Evolutionary conservation across 2,797 vertebrate species (phyloP).

Genomic region (Tadarida brasiliensis): DNA sequence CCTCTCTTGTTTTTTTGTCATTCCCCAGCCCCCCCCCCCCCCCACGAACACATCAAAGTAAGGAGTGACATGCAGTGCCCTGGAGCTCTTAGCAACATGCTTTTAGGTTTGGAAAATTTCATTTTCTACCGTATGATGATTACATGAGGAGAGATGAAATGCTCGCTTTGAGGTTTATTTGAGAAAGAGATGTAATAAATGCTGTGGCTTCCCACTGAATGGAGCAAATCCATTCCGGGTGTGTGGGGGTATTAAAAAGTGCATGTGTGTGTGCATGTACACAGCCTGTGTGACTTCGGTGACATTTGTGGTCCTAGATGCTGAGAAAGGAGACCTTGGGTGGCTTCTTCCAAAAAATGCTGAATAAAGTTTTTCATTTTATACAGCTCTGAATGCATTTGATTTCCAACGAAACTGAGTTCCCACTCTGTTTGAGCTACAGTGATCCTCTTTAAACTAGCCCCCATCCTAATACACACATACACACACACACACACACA

Average conservation of each 20-base stretch:
- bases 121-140: constrained; percentile 89
- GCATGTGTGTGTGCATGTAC: constrained; percentile 69
- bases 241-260: constrained; percentile 72
- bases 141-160: constrained; percentile 88
- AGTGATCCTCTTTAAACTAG: constrained; percentile 30
- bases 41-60: constrained; percentile 87
- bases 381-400: constrained; percentile 68
- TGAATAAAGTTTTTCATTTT: constrained; percentile 80
- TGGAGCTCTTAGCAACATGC: constrained; percentile 88
- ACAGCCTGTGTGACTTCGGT: constrained; percentile 55
- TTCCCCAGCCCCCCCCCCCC: constrained; percentile 40
- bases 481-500: background rate
- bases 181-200: constrained; percentile 87
- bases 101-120: constrained; percentile 89
- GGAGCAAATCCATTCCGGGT: constrained; percentile 82
- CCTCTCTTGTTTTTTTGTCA: constrained; percentile 51
- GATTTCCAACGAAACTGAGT: constrained; percentile 76
- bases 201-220: constrained; percentile 85
- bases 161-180: constrained; percentile 88
- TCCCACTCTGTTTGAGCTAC: constrained; percentile 55
- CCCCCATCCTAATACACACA: background rate
- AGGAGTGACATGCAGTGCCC: constrained; percentile 85
- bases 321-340: constrained; percentile 52
- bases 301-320: constrained; percentile 66
- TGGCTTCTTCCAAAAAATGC: constrained; percentile 71